These are phyloP conservation scores for Caenorhabditis briggsae DNA, from an alignment of 1,140 invertebrate species.

Conservation along the genomic window DNA sequence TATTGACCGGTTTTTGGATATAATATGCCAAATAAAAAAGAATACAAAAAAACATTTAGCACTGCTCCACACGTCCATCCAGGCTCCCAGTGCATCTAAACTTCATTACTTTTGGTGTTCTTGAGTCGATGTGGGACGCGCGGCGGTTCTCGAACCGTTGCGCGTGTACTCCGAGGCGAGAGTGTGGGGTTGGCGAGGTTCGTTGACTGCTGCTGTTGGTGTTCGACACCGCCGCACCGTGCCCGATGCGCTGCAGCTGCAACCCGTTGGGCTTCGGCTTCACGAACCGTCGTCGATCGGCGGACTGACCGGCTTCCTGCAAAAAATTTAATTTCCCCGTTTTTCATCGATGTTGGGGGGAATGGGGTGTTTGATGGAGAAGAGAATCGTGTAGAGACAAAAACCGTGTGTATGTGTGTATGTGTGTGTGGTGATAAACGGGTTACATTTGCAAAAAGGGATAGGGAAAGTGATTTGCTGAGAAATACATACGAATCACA, in stretches of 20 bases:
- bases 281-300: constrained; percentile 43
- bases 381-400: background rate
- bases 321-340: background rate
- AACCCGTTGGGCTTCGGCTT: constrained; percentile 35
- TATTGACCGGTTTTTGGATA: background rate
- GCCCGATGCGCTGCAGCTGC: background rate
- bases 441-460: too few species aligned
- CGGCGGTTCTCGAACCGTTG: constrained; percentile 15
- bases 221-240: background rate
- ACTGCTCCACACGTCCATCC: background rate
- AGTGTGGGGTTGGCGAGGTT: background rate
- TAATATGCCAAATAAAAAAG: background rate
- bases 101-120: constrained; percentile 45
- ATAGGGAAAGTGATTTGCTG: background rate
- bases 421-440: too few species aligned
- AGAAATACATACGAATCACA: background rate
- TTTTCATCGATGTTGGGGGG: background rate
- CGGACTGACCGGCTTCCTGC: constrained; percentile 47
- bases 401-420: too few species aligned
- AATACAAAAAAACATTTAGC: background rate
- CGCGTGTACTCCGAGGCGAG: constrained; percentile 12
- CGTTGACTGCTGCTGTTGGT: background rate
- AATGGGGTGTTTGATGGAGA: background rate
- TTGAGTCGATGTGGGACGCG: constrained; percentile 42
- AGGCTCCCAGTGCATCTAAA: constrained; percentile 22